Conservation (phyloP, 2,113 vertebrate species). For the Prinia subflava region DNA sequence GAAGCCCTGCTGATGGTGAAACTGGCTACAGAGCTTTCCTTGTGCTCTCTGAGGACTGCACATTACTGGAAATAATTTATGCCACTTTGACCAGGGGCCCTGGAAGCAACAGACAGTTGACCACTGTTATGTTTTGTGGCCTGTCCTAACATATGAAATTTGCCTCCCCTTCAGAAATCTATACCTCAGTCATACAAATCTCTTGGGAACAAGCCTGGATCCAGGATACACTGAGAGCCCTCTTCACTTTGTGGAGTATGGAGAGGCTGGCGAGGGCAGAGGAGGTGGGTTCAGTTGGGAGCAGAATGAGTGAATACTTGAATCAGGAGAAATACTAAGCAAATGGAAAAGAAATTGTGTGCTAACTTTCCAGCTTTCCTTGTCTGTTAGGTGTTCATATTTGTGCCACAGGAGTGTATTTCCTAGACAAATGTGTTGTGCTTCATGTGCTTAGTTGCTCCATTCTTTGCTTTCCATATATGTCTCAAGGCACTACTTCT, state of each 20-base stretch:
- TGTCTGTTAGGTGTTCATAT: background rate
- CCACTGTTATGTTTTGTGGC: conserved; percentile 13
- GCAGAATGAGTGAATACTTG: background rate
- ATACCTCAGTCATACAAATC: conserved; percentile 37
- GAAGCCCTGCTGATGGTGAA: background rate
- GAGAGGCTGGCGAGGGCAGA: conserved; percentile 29
- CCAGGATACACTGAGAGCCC: conserved; percentile 16
- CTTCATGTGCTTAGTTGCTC: background rate
- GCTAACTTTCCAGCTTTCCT: background rate
- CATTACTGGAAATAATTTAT: background rate
- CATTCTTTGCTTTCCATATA: background rate
- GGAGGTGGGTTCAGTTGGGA: conserved; percentile 30
- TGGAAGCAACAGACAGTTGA: background rate
- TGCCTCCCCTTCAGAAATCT: conserved; percentile 49
- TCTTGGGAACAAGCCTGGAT: conserved; percentile 18
- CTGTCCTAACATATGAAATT: conserved; percentile 48
- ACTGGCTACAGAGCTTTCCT: background rate
- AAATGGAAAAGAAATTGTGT: background rate
- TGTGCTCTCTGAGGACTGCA: background rate
- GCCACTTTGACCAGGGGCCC: background rate
- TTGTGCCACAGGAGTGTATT: background rate
- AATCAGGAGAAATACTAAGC: background rate
- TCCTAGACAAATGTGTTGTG: background rate
- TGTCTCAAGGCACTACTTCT: background rate
- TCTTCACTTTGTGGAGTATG: conserved; percentile 31